Base-by-base conservation (phyloP, 2,113 vertebrate species). In the Psophia crepitans region DNA sequence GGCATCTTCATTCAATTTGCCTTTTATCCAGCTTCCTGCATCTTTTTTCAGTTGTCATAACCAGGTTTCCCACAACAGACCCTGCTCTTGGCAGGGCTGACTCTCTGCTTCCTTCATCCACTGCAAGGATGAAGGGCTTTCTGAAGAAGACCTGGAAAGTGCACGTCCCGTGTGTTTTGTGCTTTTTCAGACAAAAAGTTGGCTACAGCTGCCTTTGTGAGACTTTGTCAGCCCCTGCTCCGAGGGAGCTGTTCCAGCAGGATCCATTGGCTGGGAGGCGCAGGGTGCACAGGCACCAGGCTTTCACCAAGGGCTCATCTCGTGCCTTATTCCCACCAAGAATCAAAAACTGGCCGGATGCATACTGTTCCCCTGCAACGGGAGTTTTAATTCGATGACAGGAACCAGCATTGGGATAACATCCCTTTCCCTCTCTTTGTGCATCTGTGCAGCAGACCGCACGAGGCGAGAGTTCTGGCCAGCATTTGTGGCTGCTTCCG, bases 331-430 rank as follows among this genome's bases (percentile, higher is more conserved):
- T 73, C 28, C 23, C 8, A n/a, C 46, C 26, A 35, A 75, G 54
- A 64, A 26, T 23, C 58, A 65, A 54, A 54, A 54, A 2, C 8
- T 0, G 1, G 24, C 44, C 1, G 2, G 46, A 18, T 61, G 49
- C n/a, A 41, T 39, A 32, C 33, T 73, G 53, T 23, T 46, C 22
- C 11, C 9, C 21, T 13, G 6, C 39, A 35, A 11, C 14, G 22
- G 53, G 46, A 57, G 28, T 77, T 66, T 41, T 53, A 46, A n/a
- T 53, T 60, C 0, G 2, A 35, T n/a, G 48, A 37, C 28, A 44
- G 41, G 18, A 44, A 15, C 48, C 48, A 16, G 26, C 8, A 5
- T 3, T 61, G 89, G 41, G 51, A 37, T 39, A 20, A 27, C 0
- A 1, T 70, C 48, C 61, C 11, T 65, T 53, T 54, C 30, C 16